Percentiles rank a stretch among this genome's conserved stretches.
Conservation (phyloP, 2,797 vertebrate genomes). For the Podarcis lilfordi region DNA sequence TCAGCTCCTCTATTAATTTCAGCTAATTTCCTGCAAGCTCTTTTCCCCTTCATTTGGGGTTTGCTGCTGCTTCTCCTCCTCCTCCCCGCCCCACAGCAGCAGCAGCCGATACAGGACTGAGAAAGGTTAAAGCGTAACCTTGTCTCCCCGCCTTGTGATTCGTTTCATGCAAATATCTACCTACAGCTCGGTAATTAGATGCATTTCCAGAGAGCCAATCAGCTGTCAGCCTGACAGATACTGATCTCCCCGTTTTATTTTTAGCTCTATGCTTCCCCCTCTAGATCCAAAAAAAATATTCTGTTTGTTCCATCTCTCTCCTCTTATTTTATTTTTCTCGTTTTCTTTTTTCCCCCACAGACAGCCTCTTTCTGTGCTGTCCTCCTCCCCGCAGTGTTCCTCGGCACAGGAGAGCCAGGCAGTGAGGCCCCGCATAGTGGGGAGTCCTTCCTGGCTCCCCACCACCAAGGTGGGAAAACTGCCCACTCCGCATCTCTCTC, state of each 20-base stretch:
- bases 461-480: not conserved
- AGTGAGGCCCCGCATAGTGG: not conserved
- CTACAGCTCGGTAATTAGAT: constrained; percentile 92
- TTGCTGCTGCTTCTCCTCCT: not conserved
- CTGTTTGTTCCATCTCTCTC: constrained; percentile 81
- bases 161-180: constrained; percentile 90
- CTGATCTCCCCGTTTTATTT: constrained; percentile 90
- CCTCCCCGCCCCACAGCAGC: not conserved
- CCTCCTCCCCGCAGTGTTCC: constrained; percentile 64
- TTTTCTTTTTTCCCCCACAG: too few relatives aligned
- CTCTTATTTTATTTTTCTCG: constrained; percentile 66
- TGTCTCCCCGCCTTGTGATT: constrained; percentile 89
- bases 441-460: not conserved
- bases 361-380: not conserved
- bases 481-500: not conserved
- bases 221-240: constrained; percentile 87
- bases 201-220: constrained; percentile 91
- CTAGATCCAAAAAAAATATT: constrained; percentile 83
- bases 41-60: constrained; percentile 64
- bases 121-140: constrained; percentile 93
- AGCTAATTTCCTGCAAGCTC: constrained; percentile 75
- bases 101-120: constrained; percentile 80
- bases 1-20: constrained; percentile 73
- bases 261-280: constrained; percentile 87
- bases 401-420: constrained; percentile 51